These are phyloP conservation scores for Diloba caeruleocephala DNA, from an alignment of 2,888 invertebrate species.

Conservation along the genomic window DNA sequence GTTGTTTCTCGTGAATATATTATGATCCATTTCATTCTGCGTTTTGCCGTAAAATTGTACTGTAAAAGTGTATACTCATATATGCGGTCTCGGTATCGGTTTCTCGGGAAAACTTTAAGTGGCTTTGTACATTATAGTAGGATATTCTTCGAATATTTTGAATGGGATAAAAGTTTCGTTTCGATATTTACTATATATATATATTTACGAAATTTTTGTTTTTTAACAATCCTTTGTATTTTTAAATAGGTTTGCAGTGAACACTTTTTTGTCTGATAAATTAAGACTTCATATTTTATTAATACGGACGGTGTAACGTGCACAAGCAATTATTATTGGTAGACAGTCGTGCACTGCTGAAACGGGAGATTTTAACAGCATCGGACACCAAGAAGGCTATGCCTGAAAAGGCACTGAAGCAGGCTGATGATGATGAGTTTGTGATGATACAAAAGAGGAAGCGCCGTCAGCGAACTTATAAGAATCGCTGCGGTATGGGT, in stretches of 20 bases:
- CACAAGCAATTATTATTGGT: too few relatives aligned
- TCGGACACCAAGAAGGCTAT: too few relatives aligned
- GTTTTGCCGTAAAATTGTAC: conserved; percentile 19
- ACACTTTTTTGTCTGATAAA: background rate
- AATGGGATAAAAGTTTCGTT: conserved; percentile 27
- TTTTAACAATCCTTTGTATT: conserved; percentile 20
- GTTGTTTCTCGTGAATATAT: conserved; percentile 10
- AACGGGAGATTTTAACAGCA: too few relatives aligned
- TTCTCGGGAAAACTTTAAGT: conserved; percentile 14
- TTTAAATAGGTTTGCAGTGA: conserved; percentile 11
- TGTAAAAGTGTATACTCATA: background rate
- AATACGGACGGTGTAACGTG: too few relatives aligned
- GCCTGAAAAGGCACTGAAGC: too few relatives aligned
- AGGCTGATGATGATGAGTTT: too few relatives aligned
- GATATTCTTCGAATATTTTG: conserved; percentile 6
- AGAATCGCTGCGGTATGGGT: too few relatives aligned
- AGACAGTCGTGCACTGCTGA: too few relatives aligned
- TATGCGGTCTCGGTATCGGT: background rate
- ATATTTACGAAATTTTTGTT: conserved; percentile 26
- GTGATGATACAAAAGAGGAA: too few relatives aligned
- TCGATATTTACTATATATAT: conserved; percentile 28
- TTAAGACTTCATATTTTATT: conserved; percentile 4
- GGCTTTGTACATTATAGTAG: conserved; percentile 23
- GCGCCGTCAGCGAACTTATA: too few relatives aligned
- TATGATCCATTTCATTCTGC: conserved; percentile 5